Evolutionary conservation across 2,797 vertebrate genomes (phyloP).

Genomic region (Xyrichtys novacula): DNA sequence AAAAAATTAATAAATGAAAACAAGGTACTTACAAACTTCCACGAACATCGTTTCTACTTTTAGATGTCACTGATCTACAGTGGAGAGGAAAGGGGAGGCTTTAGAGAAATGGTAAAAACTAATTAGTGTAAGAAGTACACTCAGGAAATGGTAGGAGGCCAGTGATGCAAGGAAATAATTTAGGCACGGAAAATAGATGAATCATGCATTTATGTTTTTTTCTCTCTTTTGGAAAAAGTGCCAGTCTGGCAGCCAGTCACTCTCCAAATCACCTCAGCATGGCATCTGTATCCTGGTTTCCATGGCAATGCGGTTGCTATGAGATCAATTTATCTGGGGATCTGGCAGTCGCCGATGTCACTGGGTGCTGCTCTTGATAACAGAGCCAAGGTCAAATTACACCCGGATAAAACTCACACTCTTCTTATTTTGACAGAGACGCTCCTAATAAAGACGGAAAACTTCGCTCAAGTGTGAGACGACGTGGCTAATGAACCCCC

Average conservation of each 20-base stretch:
- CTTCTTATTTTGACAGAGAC: not conserved
- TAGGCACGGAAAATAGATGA: constrained; percentile 72
- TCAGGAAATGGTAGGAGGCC: constrained; percentile 47
- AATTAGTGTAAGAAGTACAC: constrained; percentile 42
- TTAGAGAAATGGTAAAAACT: constrained; percentile 37
- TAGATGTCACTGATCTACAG: not conserved
- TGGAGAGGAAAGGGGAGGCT: constrained; percentile 17
- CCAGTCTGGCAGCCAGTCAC: constrained; percentile 72
- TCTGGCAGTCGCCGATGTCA: constrained; percentile 80
- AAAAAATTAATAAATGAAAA: not conserved
- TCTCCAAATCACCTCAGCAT: constrained; percentile 78
- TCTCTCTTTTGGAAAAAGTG: constrained; percentile 56
- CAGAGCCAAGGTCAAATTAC: constrained; percentile 67
- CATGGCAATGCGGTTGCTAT: constrained; percentile 83
- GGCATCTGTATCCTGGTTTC: constrained; percentile 83
- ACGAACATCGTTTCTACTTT: not conserved
- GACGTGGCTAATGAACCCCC: not conserved
- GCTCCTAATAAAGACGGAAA: not conserved
- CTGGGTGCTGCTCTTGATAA: constrained; percentile 68
- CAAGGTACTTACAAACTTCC: not conserved
- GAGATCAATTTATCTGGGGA: constrained; percentile 84
- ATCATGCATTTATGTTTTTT: constrained; percentile 63
- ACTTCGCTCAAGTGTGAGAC: not conserved
- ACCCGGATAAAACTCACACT: constrained; percentile 24
- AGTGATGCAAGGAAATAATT: constrained; percentile 56